Evolutionary conservation across 2,797 vertebrate genomes (phyloP).

Genomic region (Rhabdomys pumilio): DNA sequence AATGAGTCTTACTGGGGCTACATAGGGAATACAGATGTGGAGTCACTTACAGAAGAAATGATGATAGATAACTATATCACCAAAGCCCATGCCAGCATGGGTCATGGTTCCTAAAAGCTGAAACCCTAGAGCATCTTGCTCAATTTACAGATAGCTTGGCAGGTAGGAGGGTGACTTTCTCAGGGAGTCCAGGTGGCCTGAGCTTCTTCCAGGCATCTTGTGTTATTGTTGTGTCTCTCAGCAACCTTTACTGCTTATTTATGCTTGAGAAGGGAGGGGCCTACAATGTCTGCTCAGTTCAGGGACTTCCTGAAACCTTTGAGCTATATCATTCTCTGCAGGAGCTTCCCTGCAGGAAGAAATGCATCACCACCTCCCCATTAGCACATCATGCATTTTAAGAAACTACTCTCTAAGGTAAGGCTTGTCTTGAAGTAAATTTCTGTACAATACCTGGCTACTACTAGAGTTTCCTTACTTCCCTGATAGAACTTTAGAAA

Average conservation of each 20-base stretch:
- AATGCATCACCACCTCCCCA: neutral
- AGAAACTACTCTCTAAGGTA: neutral
- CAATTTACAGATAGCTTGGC: neutral
- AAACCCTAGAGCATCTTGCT: neutral
- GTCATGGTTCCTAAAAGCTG: neutral
- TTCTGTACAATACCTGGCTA: neutral
- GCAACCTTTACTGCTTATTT: neutral
- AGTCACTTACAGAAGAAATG: neutral
- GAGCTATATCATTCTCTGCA: neutral
- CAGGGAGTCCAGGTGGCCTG: neutral
- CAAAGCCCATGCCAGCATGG: neutral
- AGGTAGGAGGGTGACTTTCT: neutral
- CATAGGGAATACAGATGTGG: neutral
- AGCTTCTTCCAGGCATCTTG: neutral
- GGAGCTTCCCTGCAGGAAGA: neutral
- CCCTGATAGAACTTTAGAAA: slow-evolving; percentile 12
- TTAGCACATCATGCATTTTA: neutral
- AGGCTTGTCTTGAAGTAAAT: neutral
- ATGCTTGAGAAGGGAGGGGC: neutral
- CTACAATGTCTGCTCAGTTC: neutral
- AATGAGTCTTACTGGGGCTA: neutral
- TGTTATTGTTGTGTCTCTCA: neutral
- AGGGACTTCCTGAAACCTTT: neutral
- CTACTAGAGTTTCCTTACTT: neutral
- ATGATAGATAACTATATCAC: neutral